Percentiles rank a stretch among this genome's conserved stretches.
Evolutionary conservation across 1,140 invertebrate genomes (phyloP).

Genomic region (Drosophila lacertosa): DNA sequence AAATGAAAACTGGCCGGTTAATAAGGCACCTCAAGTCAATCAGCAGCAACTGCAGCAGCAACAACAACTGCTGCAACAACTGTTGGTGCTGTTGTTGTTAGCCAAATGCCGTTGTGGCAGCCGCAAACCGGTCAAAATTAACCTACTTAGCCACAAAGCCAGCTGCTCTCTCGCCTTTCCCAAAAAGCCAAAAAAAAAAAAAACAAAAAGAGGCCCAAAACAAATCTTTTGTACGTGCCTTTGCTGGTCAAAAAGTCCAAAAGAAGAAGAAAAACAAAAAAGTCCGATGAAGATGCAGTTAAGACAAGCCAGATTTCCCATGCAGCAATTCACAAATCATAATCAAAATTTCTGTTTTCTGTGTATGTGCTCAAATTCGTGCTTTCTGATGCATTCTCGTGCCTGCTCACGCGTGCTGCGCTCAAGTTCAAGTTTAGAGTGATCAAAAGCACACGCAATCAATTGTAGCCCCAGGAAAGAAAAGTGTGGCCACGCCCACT

Average conservation of each 20-base stretch:
- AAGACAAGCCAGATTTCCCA: neutral
- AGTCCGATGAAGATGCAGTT: constrained; percentile 9
- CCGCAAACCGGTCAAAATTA: constrained; percentile 80
- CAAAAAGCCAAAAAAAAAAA: constrained; percentile 35
- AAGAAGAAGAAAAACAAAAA: neutral
- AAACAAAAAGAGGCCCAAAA: constrained; percentile 40
- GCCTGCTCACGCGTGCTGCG: constrained; percentile 18
- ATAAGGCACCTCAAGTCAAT: constrained; percentile 71
- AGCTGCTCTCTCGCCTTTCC: constrained; percentile 60
- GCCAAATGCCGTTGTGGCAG: constrained; percentile 58
- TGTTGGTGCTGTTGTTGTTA: constrained; percentile 47
- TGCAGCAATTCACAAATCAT: constrained; percentile 13
- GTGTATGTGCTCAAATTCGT: neutral
- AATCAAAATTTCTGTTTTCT: constrained; percentile 5
- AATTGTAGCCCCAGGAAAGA: neutral
- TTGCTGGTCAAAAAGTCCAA: constrained; percentile 1
- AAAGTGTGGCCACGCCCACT: neutral
- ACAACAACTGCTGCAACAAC: constrained; percentile 18
- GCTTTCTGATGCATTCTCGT: neutral
- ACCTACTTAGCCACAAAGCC: constrained; percentile 69
- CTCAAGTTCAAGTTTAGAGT: neutral
- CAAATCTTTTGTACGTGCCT: constrained; percentile 70
- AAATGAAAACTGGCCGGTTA: constrained; percentile 56
- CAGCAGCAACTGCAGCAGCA: constrained; percentile 41
- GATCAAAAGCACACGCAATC: neutral